phyloP scores from a whole-genome alignment of 2,113 vertebrate species.

The Cebus imitator region DNA sequence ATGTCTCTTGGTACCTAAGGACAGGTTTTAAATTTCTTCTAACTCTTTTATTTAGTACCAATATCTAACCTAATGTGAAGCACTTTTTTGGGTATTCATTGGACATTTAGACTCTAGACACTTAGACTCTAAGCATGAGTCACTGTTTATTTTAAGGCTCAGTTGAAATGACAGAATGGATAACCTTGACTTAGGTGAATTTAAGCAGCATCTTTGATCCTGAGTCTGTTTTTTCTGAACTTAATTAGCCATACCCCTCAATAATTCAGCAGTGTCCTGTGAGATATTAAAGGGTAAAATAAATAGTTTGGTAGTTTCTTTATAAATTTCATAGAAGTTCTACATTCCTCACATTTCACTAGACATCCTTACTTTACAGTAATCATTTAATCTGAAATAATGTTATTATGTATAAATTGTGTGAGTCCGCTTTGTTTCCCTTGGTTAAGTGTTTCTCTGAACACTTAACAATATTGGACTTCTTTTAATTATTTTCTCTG shows the following conservation, averaged over 20 bases:
- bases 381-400: conserved; percentile 59
- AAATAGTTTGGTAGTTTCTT: conserved; percentile 10
- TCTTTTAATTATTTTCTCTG: conserved; percentile 60
- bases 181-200: neutral
- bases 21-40: neutral
- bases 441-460: conserved; percentile 29
- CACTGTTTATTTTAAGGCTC: neutral
- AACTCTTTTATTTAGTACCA: neutral
- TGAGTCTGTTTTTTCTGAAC: neutral
- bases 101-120: neutral
- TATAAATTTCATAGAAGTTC: neutral
- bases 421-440: neutral
- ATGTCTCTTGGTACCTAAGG: neutral
- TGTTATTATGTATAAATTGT: conserved; percentile 32
- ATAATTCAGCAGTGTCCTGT: neutral
- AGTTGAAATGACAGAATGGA: neutral
- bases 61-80: neutral
- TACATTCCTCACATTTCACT: conserved; percentile 44
- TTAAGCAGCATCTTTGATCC: neutral
- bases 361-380: conserved; percentile 31
- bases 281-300: conserved; percentile 40
- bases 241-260: neutral
- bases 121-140: neutral
- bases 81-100: neutral
- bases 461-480: conserved; percentile 28